Conservation (phyloP, 2,888 invertebrate genomes). For the Nasonia oneida region DNA sequence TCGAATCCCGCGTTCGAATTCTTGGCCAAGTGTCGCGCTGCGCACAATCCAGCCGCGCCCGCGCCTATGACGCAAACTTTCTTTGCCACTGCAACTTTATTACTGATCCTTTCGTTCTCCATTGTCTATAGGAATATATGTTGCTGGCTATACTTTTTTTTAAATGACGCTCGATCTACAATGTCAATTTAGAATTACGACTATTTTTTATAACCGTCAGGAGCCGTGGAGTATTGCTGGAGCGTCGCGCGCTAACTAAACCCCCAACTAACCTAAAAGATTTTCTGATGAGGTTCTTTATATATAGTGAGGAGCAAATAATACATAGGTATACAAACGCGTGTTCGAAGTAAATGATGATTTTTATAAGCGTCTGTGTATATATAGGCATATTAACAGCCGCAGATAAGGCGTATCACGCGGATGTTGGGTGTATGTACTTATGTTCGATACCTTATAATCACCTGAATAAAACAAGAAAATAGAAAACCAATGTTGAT, state of each 20-base stretch:
- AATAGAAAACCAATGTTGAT: too few species aligned
- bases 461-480: too few species aligned
- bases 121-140: too few species aligned
- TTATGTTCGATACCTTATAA: too few species aligned
- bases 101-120: neutral
- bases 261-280: neutral
- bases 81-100: neutral
- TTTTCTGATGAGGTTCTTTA: too few species aligned
- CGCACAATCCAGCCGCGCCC: conserved; percentile 87
- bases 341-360: too few species aligned
- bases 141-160: neutral
- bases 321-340: too few species aligned
- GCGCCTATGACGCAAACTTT: conserved; percentile 86
- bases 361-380: neutral
- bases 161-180: neutral
- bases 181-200: neutral
- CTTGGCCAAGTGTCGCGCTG: conserved; percentile 83
- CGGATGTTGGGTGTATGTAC: neutral
- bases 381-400: neutral
- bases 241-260: neutral
- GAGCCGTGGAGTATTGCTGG: neutral
- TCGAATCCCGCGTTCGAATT: conserved; percentile 78
- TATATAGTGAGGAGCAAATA: too few species aligned
- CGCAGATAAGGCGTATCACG: neutral
- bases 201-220: neutral